Conservation (phyloP, 2,113 vertebrate genomes). For the Lamprologus ornatipinnis region DNA sequence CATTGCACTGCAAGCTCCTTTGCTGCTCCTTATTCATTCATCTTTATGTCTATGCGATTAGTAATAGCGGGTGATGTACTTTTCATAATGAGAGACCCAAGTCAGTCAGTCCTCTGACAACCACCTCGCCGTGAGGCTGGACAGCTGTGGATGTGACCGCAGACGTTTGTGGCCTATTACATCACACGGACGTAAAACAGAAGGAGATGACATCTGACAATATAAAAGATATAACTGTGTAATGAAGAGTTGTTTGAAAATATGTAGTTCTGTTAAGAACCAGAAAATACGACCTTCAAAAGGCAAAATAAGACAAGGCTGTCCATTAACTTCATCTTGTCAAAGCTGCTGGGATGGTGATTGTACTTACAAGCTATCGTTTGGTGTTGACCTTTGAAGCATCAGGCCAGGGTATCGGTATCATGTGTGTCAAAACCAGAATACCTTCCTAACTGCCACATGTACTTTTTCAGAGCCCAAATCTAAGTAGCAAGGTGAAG, state of each 20-base stretch:
- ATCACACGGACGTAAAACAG: not conserved
- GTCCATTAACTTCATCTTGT: not conserved
- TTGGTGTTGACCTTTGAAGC: accelerated
- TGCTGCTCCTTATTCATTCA: constrained; percentile 34
- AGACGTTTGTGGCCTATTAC: not conserved
- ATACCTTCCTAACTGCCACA: not conserved
- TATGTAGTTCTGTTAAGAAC: not conserved
- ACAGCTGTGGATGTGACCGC: not conserved
- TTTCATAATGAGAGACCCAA: not conserved
- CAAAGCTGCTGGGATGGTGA: accelerated
- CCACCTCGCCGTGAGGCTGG: not conserved
- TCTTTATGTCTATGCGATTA: not conserved
- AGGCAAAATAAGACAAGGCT: not conserved
- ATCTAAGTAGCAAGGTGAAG: not conserved
- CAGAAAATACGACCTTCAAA: not conserved
- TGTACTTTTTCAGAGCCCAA: not conserved
- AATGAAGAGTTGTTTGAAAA: not conserved
- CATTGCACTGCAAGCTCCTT: constrained; percentile 63
- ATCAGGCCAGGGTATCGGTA: not conserved
- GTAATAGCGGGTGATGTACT: not conserved
- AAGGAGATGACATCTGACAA: not conserved
- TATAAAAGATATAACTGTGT: not conserved
- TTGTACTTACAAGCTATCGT: not conserved
- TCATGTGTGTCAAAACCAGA: not conserved
- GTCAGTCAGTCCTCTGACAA: not conserved